Base-by-base conservation (phyloP, 2,888 invertebrate species). In the Coenonympha arcania region DNA sequence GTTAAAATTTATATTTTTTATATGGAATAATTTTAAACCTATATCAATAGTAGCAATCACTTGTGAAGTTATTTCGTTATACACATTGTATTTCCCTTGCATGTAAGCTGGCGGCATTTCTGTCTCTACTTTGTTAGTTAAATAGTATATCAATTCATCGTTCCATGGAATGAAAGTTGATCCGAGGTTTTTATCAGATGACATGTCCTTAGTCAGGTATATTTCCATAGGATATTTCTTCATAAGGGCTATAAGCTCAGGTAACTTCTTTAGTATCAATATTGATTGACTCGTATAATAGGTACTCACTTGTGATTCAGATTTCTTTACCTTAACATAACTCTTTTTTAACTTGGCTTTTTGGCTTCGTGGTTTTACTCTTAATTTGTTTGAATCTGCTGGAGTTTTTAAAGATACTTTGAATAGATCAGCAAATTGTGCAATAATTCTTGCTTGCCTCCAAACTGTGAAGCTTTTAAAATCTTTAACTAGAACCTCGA, bases 401-500 rank as follows among this genome's bases (percentile, higher is more conserved):
- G 74, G 70, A 54, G 75, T 69, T 56, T 66, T 73, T 20, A 84
- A 55, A 42, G 61, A 57, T 13, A 82, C 51, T 5, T 63, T 66
- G 57, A 86, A 85, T 19, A 82, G 55, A 61, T 85, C 68, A 30
- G 69, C 68, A 55, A 81, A 84, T 54, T 76, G 60, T 41, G 69
- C 65, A 54, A 55, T 66, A 19, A 84, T 69, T 47, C 53, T 37
- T 58, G 75, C 77, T 24, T 76, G 63, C 31, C 66, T 72, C 48
- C 64, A 71, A 36, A 64, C 57, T 30, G 66, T 56, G 18, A 59
- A 71, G 55, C 70, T 76, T 52, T 60, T 69, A 16, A 83, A 55
- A 48, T 76, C 67, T 57, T 77, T 74, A 4, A 80, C 65, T 8
- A 61, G 52, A 45, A 85, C 65, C 57, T 85, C 80, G 47, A 84